phyloP scores from a whole-genome alignment of 1,140 invertebrate genomes.

The Hirudo medicinalis region DNA sequence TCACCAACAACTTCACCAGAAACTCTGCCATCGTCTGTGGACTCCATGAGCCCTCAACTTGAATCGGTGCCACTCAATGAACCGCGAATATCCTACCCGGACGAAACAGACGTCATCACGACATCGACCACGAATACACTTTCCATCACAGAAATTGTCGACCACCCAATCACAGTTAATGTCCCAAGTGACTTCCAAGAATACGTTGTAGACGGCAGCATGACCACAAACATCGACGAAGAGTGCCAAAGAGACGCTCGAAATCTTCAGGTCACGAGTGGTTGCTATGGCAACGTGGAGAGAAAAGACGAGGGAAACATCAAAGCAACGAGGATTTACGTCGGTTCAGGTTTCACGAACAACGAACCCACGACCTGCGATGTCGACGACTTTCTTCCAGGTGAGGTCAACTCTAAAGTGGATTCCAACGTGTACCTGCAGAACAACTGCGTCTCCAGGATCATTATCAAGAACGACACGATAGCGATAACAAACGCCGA shows the following conservation, averaged over 20 bases:
- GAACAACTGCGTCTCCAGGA: too few species aligned
- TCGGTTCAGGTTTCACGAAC: neutral
- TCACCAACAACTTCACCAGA: neutral
- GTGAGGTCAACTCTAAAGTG: neutral
- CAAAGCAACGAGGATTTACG: too few species aligned
- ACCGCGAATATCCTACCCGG: too few species aligned
- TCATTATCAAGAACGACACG: too few species aligned
- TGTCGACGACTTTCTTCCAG: neutral
- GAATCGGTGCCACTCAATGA: too few species aligned
- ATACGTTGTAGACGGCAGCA: neutral
- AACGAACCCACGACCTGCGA: neutral
- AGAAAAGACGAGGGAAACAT: neutral
- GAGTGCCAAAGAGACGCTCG: neutral
- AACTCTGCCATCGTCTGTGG: too few species aligned
- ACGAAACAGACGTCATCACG: too few species aligned
- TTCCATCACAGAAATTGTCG: too few species aligned
- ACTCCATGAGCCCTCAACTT: too few species aligned
- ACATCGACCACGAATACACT: too few species aligned
- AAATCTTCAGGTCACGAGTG: neutral
- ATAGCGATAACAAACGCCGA: too few species aligned
- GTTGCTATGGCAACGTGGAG: neutral
- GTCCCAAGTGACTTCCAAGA: neutral
- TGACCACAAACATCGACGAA: neutral
- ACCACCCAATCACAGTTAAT: too few species aligned
- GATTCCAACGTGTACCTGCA: neutral